phyloP scores from a whole-genome alignment of 37 sponge, comb jelly and placozoan species.

The Diacarnus erythraeanus region DNA sequence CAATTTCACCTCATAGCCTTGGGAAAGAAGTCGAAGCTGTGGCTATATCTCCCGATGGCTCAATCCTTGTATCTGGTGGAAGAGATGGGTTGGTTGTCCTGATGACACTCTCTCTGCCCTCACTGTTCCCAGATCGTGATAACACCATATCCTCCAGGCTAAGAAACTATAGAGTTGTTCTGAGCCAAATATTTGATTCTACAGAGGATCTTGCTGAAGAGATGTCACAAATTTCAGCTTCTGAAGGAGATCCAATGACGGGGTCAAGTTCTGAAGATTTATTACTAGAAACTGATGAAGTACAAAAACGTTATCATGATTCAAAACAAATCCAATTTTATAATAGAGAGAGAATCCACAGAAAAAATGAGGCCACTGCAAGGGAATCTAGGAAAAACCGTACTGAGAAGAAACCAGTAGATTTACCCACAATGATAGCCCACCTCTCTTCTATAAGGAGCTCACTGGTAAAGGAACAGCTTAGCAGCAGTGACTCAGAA shows the following conservation, averaged over 20 bases:
- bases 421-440: conserved; percentile 55
- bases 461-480: background rate
- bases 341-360: background rate
- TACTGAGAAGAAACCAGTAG: conserved; percentile 32
- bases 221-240: background rate
- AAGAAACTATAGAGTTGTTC: conserved; percentile 4
- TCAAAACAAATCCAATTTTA: background rate
- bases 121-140: conserved; percentile 19
- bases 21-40: conserved; percentile 86
- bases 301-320: background rate
- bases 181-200: conserved; percentile 10
- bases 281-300: conserved; percentile 10
- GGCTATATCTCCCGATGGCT: conserved; percentile 78
- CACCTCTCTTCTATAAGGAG: conserved; percentile 35
- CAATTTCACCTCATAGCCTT: conserved; percentile 38
- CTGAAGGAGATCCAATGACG: conserved; percentile 5
- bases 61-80: conserved; percentile 77
- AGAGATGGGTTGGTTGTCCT: conserved; percentile 75
- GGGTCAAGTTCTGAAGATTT: background rate
- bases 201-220: conserved; percentile 2
- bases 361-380: conserved; percentile 14
- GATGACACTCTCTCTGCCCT: conserved; percentile 58
- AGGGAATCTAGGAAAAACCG: conserved; percentile 32
- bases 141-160: background rate
- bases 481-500: conserved; percentile 30